A percentile compares a stretch with the other conserved stretches of the same genome.
Conservation (phyloP, 2,797 vertebrate species). For the Crenichthys baileyi region DNA sequence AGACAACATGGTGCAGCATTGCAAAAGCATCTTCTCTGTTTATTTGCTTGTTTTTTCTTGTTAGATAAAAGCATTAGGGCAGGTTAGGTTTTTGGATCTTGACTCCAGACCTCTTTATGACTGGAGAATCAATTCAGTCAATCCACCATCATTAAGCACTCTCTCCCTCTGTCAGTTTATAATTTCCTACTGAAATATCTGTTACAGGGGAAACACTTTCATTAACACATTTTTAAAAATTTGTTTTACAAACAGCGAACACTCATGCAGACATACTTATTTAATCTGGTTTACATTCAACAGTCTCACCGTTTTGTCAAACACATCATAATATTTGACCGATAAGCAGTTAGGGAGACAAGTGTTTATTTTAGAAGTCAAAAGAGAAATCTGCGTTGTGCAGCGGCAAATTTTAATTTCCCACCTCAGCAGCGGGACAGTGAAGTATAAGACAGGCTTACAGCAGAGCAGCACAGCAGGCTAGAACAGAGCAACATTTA, state of each 20-base stretch:
- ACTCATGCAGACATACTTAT: conserved; percentile 54
- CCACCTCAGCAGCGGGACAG: conserved; percentile 16
- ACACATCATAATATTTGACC: conserved; percentile 21
- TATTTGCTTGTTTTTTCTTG: conserved; percentile 15
- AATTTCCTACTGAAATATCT: conserved; percentile 12
- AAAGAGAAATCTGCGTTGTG: conserved; percentile 14
- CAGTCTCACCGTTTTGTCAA: conserved; percentile 22
- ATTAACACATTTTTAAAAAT: not conserved
- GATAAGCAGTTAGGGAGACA: conserved; percentile 21
- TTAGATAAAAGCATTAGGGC: not conserved
- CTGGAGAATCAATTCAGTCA: not conserved
- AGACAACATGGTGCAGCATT: not conserved
- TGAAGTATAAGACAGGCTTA: conserved; percentile 32
- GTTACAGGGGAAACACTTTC: conserved; percentile 12
- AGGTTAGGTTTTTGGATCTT: not conserved
- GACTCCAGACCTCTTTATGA: not conserved
- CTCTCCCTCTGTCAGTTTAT: not conserved
- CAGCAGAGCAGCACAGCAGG: conserved; percentile 31
- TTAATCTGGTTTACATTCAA: conserved; percentile 53
- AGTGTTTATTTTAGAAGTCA: conserved; percentile 30
- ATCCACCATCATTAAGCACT: not conserved
- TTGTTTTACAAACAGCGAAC: conserved; percentile 13
- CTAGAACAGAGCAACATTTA: conserved; percentile 60
- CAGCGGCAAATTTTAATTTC: conserved; percentile 1
- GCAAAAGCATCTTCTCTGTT: conserved; percentile 1